Percentiles rank a stretch among this genome's conserved stretches.
These are phyloP conservation scores for Eurosta solidaginis DNA, from an alignment of 1,140 invertebrate genomes.

Conservation along the genomic window DNA sequence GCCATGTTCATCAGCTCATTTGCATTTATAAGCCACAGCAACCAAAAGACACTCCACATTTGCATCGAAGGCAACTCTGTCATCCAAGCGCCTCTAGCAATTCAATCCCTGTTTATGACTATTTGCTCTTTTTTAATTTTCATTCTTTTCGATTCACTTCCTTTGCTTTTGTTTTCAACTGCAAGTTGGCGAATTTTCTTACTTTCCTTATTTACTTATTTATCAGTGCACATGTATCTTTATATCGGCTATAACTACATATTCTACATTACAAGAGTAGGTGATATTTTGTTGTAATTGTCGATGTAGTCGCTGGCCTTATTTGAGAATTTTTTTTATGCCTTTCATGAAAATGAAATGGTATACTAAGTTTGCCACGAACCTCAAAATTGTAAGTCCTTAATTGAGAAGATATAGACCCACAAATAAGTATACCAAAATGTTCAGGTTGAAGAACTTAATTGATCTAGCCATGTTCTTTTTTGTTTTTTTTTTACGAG, in stretches of 20 bases:
- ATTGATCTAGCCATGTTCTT: no score
- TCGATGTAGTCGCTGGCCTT: not conserved
- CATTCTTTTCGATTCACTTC: not conserved
- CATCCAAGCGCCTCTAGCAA: not conserved
- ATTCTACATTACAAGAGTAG: not conserved
- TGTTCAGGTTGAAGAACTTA: no score
- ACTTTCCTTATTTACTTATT: constrained; percentile 9
- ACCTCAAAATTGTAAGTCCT: no score
- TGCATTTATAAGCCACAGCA: constrained; percentile 2
- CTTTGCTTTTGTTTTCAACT: not conserved
- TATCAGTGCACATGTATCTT: constrained; percentile 9
- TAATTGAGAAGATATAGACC: no score
- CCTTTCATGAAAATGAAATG: no score
- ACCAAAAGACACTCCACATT: not conserved
- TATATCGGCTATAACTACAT: not conserved
- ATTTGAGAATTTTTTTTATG: not conserved
- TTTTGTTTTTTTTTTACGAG: no score
- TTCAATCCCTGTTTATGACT: not conserved
- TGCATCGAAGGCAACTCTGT: not conserved
- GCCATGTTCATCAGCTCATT: constrained; percentile 13
- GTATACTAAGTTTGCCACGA: no score
- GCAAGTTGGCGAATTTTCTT: not conserved
- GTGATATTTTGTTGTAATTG: not conserved
- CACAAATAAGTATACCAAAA: no score
- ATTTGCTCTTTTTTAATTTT: not conserved